Evolutionary conservation across 2,797 vertebrate genomes (phyloP), one percentile per base, ranked within the genome.

Genomic region (Cryptoblepharus egeriae): DNA sequence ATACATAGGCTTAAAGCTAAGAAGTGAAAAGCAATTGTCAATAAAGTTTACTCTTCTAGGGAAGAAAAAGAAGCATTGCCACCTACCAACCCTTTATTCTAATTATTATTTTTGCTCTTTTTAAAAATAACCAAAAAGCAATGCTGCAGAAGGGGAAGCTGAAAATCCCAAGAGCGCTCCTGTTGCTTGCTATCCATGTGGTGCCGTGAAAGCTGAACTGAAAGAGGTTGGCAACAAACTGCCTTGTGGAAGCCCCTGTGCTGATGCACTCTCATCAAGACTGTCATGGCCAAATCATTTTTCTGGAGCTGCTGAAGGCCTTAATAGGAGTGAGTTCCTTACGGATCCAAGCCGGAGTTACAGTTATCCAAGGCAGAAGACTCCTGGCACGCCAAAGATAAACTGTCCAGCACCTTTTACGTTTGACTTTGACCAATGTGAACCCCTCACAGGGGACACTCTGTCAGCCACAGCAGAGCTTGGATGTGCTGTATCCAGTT

Each of bases 211-310:
- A 80, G 91, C 93, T 0, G 95, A 95, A 85, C 88, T 93, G 86
- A 85, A 85, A 78, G 96, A 98, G 85, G 93, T 93, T 13, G 93
- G 93, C 45, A 95, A 87, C 61, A 69, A 81, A 4, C 92, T 95
- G 75, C 92, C 97, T 13, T 91, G 95, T 28, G 94, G 93, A 77
- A 96, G 91, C 75, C 93, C 96, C 39, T 92, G 94, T 11, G 84
- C 94, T 0, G 97, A 98, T 30, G 88, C 93, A 7, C 93, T 97
- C 81, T 95, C 97, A 80, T 97, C 95, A 0, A 95, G 98, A 79
- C 94, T 99, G 72, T 99, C 98, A 0, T 99, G 98, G 98, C 98
- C 98, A 30, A 99, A 98, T 86, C 95, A 96, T 92, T 97, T 97
- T 89, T 97, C 95, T 7, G 96, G 96, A 87, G 95, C 92, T 11